These are phyloP conservation scores for Tethya wilhelma DNA, from an alignment of 37 sponge, comb jelly and placozoan species.

Conservation along the genomic window DNA sequence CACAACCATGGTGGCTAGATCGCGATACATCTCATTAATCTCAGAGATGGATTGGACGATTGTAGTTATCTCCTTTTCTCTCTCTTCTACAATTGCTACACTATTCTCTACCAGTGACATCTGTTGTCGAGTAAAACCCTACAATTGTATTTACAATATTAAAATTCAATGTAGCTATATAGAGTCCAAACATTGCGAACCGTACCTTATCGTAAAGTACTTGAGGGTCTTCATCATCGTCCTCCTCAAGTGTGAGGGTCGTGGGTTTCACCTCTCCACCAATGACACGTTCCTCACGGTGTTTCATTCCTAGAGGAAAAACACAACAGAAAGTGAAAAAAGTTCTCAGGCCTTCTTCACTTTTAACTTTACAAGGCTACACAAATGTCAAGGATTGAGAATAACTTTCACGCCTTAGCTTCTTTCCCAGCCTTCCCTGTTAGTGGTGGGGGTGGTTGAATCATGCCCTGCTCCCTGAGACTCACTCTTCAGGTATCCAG, in stretches of 20 bases:
- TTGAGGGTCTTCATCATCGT: conserved; percentile 70
- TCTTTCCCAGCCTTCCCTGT: too few species aligned
- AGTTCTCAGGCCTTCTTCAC: not conserved
- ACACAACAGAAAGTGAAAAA: not conserved
- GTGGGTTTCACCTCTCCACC: conserved; percentile 35
- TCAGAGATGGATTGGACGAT: conserved; percentile 93
- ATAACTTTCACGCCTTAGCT: too few species aligned
- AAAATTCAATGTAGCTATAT: not conserved
- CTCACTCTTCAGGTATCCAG: conserved; percentile 84
- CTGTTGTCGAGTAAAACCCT: conserved; percentile 88
- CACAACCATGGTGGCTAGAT: conserved; percentile 89
- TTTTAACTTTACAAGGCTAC: not conserved
- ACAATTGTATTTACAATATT: not conserved
- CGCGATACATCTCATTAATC: conserved; percentile 93
- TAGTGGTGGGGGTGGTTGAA: too few species aligned
- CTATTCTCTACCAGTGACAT: conserved; percentile 80
- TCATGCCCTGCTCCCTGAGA: not conserved
- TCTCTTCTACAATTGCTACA: conserved; percentile 75
- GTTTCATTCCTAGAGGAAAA: conserved; percentile 48
- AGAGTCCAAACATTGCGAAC: not conserved
- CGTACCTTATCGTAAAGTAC: conserved; percentile 69
- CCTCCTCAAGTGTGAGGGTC: conserved; percentile 14
- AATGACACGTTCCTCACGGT: conserved; percentile 53
- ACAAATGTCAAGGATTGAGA: not conserved
- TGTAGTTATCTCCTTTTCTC: conserved; percentile 85